These are phyloP conservation scores for Ranitomeya variabilis DNA, from an alignment of 2,113 vertebrate genomes.

Conservation along the genomic window DNA sequence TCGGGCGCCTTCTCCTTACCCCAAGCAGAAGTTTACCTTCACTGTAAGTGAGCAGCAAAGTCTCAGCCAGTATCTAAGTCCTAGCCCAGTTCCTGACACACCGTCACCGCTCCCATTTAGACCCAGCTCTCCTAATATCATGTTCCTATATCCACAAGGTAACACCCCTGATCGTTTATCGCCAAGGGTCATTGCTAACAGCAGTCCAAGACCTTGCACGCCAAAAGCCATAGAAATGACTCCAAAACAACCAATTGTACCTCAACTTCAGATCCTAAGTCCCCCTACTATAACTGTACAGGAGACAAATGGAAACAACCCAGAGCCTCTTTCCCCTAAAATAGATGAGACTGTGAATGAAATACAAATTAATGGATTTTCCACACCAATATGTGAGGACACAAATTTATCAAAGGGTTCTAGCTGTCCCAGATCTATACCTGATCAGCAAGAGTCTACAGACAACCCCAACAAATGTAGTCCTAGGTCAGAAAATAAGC, in stretches of 20 bases:
- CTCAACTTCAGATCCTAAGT: constrained; percentile 59
- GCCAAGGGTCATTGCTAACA: background rate
- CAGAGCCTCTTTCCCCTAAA: accelerated
- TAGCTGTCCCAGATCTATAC: constrained; percentile 26
- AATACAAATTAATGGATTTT: accelerated
- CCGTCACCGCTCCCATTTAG: constrained; percentile 43
- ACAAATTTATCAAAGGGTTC: background rate
- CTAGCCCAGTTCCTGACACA: constrained; percentile 23
- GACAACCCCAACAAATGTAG: constrained; percentile 26
- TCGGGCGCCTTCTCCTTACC: constrained; percentile 70
- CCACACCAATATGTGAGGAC: constrained; percentile 5
- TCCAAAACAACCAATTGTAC: background rate
- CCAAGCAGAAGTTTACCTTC: constrained; percentile 65
- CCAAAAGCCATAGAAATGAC: background rate
- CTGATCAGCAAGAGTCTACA: constrained; percentile 13
- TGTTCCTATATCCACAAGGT: constrained; percentile 47
- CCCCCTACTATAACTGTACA: constrained; percentile 47
- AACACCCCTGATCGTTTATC: constrained; percentile 48
- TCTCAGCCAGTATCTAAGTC: constrained; percentile 63
- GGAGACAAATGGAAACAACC: background rate
- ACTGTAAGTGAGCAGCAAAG: constrained; percentile 63
- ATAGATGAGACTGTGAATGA: background rate
- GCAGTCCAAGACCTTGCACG: background rate
- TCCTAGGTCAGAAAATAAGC: background rate
- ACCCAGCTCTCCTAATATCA: background rate